Percentiles rank a stretch among this genome's conserved stretches.
These are phyloP conservation scores for Rhagoletis pomonella DNA, from an alignment of 1,140 invertebrate genomes.

Conservation along the genomic window DNA sequence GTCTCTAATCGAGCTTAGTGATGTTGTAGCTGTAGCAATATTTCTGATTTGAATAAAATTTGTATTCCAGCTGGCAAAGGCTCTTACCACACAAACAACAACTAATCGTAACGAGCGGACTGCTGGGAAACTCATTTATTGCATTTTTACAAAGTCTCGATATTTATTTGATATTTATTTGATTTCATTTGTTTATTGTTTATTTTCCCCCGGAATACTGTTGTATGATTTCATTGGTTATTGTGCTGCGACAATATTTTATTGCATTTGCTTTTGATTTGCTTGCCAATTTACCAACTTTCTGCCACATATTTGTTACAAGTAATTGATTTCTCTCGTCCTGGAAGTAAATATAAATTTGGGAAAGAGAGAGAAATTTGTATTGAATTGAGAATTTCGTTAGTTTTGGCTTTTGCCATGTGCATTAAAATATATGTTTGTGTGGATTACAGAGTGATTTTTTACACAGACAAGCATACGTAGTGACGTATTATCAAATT, in stretches of 20 bases:
- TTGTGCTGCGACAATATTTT: not conserved
- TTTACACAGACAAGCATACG: too few relatives aligned
- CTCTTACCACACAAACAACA: too few relatives aligned
- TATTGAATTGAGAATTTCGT: too few relatives aligned
- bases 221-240: not conserved
- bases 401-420: too few relatives aligned
- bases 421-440: too few relatives aligned
- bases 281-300: slow-evolving; percentile 67
- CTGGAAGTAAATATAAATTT: slow-evolving; percentile 76
- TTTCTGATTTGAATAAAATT: slow-evolving; percentile 30
- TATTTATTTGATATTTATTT: slow-evolving; percentile 27
- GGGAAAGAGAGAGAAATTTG: not conserved
- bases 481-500: too few relatives aligned
- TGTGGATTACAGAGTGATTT: too few relatives aligned
- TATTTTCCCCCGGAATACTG: not conserved
- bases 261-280: not conserved
- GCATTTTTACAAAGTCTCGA: not conserved
- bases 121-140: not conserved
- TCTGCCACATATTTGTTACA: slow-evolving; percentile 95
- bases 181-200: slow-evolving; percentile 5
- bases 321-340: slow-evolving; percentile 87
- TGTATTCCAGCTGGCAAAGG: not conserved
- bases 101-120: too few relatives aligned
- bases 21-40: not conserved
- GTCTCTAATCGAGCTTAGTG: not conserved